These are phyloP conservation scores for Drusus annulatus DNA, from an alignment of 1,140 invertebrate species.

Conservation along the genomic window DNA sequence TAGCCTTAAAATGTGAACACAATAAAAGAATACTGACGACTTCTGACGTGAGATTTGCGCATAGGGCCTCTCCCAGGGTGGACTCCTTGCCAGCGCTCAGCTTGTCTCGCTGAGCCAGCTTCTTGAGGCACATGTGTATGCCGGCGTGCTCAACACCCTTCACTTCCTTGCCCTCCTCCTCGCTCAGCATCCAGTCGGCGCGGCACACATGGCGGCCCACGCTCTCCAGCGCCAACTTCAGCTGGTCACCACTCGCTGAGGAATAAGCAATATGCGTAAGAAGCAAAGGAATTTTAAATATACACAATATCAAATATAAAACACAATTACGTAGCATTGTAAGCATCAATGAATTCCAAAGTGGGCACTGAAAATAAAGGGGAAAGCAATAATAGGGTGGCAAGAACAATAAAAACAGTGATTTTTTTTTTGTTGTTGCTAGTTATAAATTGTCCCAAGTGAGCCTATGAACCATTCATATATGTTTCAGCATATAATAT, in stretches of 20 bases:
- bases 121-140: conserved; percentile 86
- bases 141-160: conserved; percentile 85
- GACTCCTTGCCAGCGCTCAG: conserved; percentile 52
- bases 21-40: conserved; percentile 60
- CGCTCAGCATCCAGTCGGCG: conserved; percentile 64
- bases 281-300: too few relatives aligned
- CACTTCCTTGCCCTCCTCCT: conserved; percentile 68
- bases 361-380: too few relatives aligned
- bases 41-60: conserved; percentile 62
- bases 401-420: too few relatives aligned
- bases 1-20: too few relatives aligned
- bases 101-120: conserved; percentile 80
- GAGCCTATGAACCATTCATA: too few relatives aligned
- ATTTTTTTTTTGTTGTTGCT: too few relatives aligned
- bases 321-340: too few relatives aligned
- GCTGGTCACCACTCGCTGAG: conserved; percentile 40
- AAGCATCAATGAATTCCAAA: too few relatives aligned
- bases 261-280: neutral
- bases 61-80: conserved; percentile 64
- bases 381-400: too few relatives aligned
- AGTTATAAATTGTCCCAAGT: too few relatives aligned
- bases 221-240: conserved; percentile 42
- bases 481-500: too few relatives aligned
- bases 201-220: conserved; percentile 62
- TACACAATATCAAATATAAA: too few relatives aligned